phyloP scores from a whole-genome alignment of 1,140 invertebrate genomes.

The Sitobion miscanthi region DNA sequence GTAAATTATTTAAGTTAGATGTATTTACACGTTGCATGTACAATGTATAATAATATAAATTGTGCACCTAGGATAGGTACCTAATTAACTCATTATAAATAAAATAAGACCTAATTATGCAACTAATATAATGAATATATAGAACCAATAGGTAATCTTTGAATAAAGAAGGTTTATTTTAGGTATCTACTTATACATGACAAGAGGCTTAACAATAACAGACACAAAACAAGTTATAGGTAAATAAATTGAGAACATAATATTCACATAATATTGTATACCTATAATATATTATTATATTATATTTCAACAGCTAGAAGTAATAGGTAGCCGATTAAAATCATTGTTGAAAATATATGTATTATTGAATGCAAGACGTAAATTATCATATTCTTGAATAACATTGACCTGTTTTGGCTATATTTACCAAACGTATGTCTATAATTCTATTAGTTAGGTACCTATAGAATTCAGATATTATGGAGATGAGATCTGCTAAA shows the following conservation, averaged over 20 bases:
- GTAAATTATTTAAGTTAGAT: background rate
- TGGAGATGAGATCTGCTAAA: background rate
- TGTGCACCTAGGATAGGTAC: background rate
- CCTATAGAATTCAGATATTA: background rate
- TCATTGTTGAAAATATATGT: background rate
- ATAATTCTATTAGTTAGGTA: conserved; percentile 16
- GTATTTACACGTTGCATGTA: background rate
- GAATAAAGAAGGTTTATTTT: background rate
- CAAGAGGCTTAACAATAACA: background rate
- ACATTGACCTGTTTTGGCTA: conserved; percentile 29
- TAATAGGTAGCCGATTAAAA: conserved; percentile 8
- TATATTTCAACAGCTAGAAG: background rate
- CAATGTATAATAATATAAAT: background rate
- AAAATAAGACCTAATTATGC: background rate
- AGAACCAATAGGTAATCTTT: background rate
- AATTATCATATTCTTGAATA: conserved; percentile 27
- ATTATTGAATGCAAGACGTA: conserved; percentile 1
- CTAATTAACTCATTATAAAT: background rate
- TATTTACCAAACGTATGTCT: background rate
- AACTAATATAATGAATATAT: background rate
- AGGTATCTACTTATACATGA: background rate
- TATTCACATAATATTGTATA: background rate
- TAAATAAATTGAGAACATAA: background rate
- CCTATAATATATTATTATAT: no score
- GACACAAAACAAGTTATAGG: background rate